Evolutionary conservation across 2,113 vertebrate species (phyloP).

Genomic region (Siniperca knerii): DNA sequence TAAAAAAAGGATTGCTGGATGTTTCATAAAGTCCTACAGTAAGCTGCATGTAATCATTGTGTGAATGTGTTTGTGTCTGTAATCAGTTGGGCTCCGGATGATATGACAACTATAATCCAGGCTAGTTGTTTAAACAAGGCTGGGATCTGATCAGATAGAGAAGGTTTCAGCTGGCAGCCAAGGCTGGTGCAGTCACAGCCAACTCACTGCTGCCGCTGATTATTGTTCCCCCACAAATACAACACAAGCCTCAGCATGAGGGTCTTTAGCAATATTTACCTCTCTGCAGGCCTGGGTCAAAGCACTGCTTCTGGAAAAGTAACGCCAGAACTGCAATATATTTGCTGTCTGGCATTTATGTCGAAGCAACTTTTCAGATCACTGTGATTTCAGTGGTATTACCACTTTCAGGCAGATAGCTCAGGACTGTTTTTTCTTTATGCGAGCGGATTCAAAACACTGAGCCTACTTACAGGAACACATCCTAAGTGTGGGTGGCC

Average conservation of each 20-base stretch:
- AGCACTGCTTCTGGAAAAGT: not conserved
- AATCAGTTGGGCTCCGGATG: slow-evolving; percentile 64
- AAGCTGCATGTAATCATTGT: slow-evolving; percentile 77
- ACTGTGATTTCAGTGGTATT: not conserved
- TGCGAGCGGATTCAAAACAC: not conserved
- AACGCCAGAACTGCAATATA: not conserved
- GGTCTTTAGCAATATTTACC: slow-evolving; percentile 8
- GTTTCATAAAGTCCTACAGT: slow-evolving; percentile 50
- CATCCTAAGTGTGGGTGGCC: slow-evolving; percentile 71
- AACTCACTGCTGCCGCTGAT: slow-evolving; percentile 64
- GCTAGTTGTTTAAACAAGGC: slow-evolving; percentile 59
- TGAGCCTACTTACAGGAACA: slow-evolving; percentile 53
- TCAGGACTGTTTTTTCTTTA: not conserved
- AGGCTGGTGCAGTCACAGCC: slow-evolving; percentile 43
- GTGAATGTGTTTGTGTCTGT: slow-evolving; percentile 61
- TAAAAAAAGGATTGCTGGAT: slow-evolving; percentile 21
- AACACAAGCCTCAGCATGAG: slow-evolving; percentile 31
- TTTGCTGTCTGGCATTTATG: not conserved
- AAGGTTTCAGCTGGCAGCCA: slow-evolving; percentile 59
- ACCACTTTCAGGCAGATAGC: not conserved
- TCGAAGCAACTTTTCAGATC: slow-evolving; percentile 13
- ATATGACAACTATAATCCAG: slow-evolving; percentile 67
- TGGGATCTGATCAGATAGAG: slow-evolving; percentile 73
- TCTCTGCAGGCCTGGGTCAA: not conserved
- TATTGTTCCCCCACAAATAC: slow-evolving; percentile 47